Percentiles rank a stretch among this genome's conserved stretches.
Evolutionary conservation across 2,888 invertebrate genomes (phyloP).

Genomic region (Galerucella nymphaeae): DNA sequence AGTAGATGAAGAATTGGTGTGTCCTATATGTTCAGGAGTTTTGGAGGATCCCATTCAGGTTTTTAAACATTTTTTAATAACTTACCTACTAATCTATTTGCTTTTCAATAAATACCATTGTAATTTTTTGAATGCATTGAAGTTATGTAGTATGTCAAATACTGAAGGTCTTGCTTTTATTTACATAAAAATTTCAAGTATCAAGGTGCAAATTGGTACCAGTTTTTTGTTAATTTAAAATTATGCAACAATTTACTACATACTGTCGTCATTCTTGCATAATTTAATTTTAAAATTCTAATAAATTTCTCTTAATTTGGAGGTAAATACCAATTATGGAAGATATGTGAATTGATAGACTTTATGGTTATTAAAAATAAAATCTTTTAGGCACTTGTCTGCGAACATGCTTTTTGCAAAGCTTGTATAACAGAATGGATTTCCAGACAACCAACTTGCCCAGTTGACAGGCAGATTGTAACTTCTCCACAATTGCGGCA

Average conservation of each 20-base stretch:
- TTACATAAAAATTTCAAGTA: background rate
- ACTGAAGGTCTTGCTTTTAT: background rate
- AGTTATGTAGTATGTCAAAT: background rate
- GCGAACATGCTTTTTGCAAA: slow-evolving; percentile 96
- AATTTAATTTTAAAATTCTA: background rate
- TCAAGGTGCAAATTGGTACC: background rate
- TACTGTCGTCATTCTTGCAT: background rate
- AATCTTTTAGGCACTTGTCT: slow-evolving; percentile 82
- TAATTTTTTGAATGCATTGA: background rate
- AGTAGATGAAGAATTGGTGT: slow-evolving; percentile 96
- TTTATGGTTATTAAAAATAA: slow-evolving; percentile 3
- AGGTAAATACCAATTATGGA: background rate
- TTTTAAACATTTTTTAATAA: slow-evolving; percentile 47
- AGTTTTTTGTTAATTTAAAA: background rate
- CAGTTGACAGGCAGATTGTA: slow-evolving; percentile 91
- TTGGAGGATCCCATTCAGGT: slow-evolving; percentile 96
- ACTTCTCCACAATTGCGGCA: slow-evolving; percentile 90
- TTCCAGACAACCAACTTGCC: slow-evolving; percentile 92
- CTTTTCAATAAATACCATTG: background rate
- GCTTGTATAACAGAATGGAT: slow-evolving; percentile 96
- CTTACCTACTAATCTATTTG: background rate
- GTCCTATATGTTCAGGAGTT: slow-evolving; percentile 96
- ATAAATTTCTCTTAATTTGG: background rate
- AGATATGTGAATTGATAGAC: background rate
- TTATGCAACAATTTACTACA: background rate